A percentile compares a stretch with the other conserved stretches of the same genome.
Evolutionary conservation across 2,888 invertebrate genomes (phyloP).

Genomic region (Xestia ashworthii): DNA sequence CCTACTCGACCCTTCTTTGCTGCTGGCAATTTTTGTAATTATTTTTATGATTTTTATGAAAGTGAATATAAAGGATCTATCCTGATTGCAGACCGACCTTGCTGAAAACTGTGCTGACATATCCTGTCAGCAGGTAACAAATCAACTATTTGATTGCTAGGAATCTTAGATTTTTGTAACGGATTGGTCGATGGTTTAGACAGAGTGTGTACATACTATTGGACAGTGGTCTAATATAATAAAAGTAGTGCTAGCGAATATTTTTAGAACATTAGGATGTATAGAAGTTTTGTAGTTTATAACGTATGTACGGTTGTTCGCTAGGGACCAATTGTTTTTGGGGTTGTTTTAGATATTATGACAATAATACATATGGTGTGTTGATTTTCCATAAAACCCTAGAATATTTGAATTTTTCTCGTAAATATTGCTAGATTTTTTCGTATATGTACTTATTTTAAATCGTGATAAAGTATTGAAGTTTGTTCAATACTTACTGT

Average conservation of each 20-base stretch:
- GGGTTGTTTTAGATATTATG: constrained; percentile 72
- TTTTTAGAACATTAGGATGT: constrained; percentile 74
- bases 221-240: constrained; percentile 63
- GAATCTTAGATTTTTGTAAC: constrained; percentile 82
- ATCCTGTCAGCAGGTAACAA: constrained; percentile 90
- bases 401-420: constrained; percentile 57
- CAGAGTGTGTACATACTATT: constrained; percentile 70
- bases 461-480: constrained; percentile 46
- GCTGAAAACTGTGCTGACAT: constrained; percentile 91
- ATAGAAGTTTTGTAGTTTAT: constrained; percentile 74
- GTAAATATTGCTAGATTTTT: constrained; percentile 62
- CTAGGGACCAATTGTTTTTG: constrained; percentile 72
- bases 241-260: constrained; percentile 78
- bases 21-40: constrained; percentile 65
- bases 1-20: constrained; percentile 64
- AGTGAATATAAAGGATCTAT: constrained; percentile 82
- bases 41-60: constrained; percentile 66
- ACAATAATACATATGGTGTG: constrained; percentile 56
- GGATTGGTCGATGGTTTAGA: constrained; percentile 76
- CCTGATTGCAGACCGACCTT: constrained; percentile 90
- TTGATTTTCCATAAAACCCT: constrained; percentile 56
- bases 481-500: constrained; percentile 47
- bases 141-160: constrained; percentile 85
- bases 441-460: constrained; percentile 46
- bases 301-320: constrained; percentile 68